Evolutionary conservation across 1,140 invertebrate genomes (phyloP).

Genomic region (Phthorimaea operculella): DNA sequence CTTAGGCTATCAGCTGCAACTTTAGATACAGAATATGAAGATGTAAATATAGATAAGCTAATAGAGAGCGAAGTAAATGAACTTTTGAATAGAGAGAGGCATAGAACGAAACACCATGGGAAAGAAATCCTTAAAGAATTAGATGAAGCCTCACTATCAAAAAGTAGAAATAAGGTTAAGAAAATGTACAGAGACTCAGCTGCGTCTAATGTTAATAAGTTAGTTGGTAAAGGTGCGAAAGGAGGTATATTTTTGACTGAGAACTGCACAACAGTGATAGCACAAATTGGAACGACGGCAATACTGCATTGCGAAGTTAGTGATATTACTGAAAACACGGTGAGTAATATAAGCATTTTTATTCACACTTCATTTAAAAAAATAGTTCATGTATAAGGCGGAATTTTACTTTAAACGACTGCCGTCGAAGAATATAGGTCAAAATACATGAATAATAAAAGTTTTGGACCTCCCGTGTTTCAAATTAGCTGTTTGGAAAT

Average conservation of each 20-base stretch:
- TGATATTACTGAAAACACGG: slow-evolving; percentile 72
- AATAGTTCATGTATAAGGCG: neutral
- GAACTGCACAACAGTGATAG: slow-evolving; percentile 71
- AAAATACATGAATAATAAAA: too few species aligned
- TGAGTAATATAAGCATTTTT: slow-evolving; percentile 42
- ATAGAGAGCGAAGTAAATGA: slow-evolving; percentile 37
- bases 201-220: slow-evolving; percentile 49
- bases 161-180: slow-evolving; percentile 57
- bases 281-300: slow-evolving; percentile 71
- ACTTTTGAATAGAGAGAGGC: slow-evolving; percentile 34
- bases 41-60: slow-evolving; percentile 53
- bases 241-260: slow-evolving; percentile 70
- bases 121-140: slow-evolving; percentile 32
- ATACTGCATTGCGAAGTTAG: slow-evolving; percentile 72
- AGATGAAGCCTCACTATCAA: slow-evolving; percentile 44
- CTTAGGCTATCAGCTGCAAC: slow-evolving; percentile 36
- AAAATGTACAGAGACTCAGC: slow-evolving; percentile 63
- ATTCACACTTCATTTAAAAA: neutral
- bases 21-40: slow-evolving; percentile 43
- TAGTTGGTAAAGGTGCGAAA: slow-evolving; percentile 50
- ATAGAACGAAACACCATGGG: slow-evolving; percentile 40
- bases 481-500: too few species aligned
- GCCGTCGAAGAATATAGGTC: too few species aligned
- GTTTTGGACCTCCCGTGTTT: too few species aligned
- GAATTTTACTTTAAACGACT: too few species aligned